Evolutionary conservation across 2,888 invertebrate species (phyloP).

Genomic region (Pseudococcus viburni): DNA sequence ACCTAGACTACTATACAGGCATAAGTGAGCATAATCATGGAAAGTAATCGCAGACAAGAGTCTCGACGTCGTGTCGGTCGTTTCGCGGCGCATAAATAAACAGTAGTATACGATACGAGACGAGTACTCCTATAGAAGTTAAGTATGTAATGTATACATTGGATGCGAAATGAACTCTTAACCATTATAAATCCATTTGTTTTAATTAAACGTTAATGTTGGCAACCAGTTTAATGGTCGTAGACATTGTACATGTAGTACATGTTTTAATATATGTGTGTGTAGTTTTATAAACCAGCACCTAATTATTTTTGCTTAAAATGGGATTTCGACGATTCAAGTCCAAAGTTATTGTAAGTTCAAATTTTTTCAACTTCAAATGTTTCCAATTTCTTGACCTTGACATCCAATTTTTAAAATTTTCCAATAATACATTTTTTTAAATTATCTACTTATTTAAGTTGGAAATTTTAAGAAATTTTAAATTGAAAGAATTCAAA

Average conservation of each 20-base stretch:
- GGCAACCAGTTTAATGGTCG: slow-evolving; percentile 11
- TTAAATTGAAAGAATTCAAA: too few species aligned
- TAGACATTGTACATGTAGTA: neutral
- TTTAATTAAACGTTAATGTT: slow-evolving; percentile 23
- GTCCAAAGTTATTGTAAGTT: too few species aligned
- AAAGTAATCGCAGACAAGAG: neutral
- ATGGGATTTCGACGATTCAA: too few species aligned
- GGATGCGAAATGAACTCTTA: slow-evolving; percentile 10
- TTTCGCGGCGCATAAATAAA: neutral
- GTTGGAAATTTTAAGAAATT: too few species aligned
- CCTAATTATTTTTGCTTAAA: too few species aligned
- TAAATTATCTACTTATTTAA: too few species aligned
- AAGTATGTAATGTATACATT: neutral
- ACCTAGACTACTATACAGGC: neutral
- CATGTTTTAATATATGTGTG: neutral
- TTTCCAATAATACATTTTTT: too few species aligned
- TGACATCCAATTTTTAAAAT: too few species aligned
- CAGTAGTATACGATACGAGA: neutral
- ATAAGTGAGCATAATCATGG: neutral
- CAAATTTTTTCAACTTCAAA: too few species aligned
- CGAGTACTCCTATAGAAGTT: neutral
- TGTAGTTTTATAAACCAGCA: neutral
- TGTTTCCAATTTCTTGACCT: too few species aligned
- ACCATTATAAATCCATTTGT: slow-evolving; percentile 25
- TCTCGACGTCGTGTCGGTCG: slow-evolving; percentile 20